phyloP scores from a whole-genome alignment of 1,140 invertebrate species.

The Stegodyphus mimosarum region DNA sequence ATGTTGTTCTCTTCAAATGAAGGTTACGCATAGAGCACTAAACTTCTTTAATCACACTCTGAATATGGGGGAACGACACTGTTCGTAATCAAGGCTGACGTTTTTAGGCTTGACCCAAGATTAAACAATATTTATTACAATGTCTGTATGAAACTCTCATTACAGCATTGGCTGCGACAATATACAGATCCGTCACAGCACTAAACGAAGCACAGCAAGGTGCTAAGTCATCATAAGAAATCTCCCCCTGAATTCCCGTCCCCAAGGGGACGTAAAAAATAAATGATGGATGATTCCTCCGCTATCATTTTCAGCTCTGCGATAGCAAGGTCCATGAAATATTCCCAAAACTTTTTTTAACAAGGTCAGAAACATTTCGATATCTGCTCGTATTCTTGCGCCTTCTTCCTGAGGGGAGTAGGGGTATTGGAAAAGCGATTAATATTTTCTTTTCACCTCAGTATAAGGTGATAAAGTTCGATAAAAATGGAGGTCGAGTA shows the following conservation, averaged over 20 bases:
- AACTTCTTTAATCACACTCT: too few species aligned
- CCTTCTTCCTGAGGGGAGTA: not conserved
- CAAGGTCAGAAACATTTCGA: constrained; percentile 45
- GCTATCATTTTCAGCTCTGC: constrained; percentile 39
- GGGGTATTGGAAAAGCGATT: constrained; percentile 4
- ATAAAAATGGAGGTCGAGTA: constrained; percentile 10
- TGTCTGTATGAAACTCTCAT: too few species aligned
- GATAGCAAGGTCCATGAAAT: constrained; percentile 23
- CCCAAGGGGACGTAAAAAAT: constrained; percentile 32
- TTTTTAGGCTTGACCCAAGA: too few species aligned
- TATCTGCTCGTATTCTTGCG: constrained; percentile 7
- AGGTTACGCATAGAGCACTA: too few species aligned
- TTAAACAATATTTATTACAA: too few species aligned
- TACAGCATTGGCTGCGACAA: too few species aligned
- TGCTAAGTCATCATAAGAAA: too few species aligned
- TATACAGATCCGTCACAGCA: too few species aligned
- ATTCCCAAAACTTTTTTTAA: constrained; percentile 40
- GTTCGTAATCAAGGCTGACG: too few species aligned
- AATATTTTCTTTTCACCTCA: constrained; percentile 4
- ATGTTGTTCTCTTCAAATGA: too few species aligned
- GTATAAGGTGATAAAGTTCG: constrained; percentile 18
- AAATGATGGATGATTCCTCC: constrained; percentile 33
- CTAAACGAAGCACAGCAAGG: too few species aligned
- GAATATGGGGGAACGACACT: too few species aligned
- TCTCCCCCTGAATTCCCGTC: not conserved